These are phyloP conservation scores for Phrynocephalus guinanensis DNA, from an alignment of 2,797 vertebrate species.

Conservation along the genomic window DNA sequence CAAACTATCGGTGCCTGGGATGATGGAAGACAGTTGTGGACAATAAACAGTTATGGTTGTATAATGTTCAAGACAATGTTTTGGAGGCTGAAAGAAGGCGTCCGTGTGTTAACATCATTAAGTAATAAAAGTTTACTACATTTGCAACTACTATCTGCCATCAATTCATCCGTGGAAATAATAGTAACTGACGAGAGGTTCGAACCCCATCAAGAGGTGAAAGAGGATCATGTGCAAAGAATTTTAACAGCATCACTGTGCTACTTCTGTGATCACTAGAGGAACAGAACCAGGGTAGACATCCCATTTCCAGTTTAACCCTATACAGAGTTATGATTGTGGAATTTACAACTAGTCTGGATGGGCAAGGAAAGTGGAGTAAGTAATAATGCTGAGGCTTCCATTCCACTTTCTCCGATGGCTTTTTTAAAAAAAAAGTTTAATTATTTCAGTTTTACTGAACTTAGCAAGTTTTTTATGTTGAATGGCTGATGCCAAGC, in stretches of 20 bases:
- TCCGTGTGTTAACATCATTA: too few relatives aligned
- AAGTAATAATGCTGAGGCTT: neutral
- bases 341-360: neutral
- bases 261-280: constrained; percentile 11
- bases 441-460: neutral
- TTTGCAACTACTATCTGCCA: too few relatives aligned
- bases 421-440: neutral
- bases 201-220: too few relatives aligned
- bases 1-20: too few relatives aligned
- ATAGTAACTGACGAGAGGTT: too few relatives aligned
- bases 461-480: neutral
- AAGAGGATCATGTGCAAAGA: neutral
- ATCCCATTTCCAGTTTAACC: neutral
- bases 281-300: neutral
- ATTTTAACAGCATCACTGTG: constrained; percentile 2
- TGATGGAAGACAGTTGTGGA: too few relatives aligned
- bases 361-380: neutral
- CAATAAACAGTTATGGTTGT: too few relatives aligned
- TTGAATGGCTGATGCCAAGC: neutral
- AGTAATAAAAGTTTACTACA: too few relatives aligned
- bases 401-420: neutral
- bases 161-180: too few relatives aligned
- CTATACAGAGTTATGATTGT: neutral
- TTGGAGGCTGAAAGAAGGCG: too few relatives aligned
- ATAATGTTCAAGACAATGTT: too few relatives aligned